Percentiles rank a stretch among this genome's conserved stretches.
Evolutionary conservation across 2,888 invertebrate species (phyloP).

Genomic region (Morpho helenor): DNA sequence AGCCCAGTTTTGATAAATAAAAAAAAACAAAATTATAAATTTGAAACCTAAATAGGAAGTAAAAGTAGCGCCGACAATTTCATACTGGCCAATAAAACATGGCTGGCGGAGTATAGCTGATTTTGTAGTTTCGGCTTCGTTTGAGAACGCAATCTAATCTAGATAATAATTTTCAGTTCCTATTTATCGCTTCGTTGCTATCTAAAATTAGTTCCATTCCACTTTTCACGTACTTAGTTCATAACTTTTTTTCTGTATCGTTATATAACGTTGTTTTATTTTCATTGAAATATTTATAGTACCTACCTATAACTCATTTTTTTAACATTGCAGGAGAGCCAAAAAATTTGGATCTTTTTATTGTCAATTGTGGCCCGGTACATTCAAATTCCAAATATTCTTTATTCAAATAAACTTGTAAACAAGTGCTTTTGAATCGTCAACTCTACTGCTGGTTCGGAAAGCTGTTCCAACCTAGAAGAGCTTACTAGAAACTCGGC

Average conservation of each 20-base stretch:
- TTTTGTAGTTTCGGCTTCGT: constrained; percentile 36
- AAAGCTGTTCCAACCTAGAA: too few relatives aligned
- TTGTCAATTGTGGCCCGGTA: too few relatives aligned
- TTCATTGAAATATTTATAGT: too few relatives aligned
- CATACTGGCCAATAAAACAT: neutral
- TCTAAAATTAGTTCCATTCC: constrained; percentile 31
- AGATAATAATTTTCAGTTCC: constrained; percentile 64
- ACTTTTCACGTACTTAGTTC: constrained; percentile 3
- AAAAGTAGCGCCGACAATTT: neutral
- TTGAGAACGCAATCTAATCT: constrained; percentile 57
- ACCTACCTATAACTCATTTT: too few relatives aligned
- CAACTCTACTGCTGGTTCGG: too few relatives aligned
- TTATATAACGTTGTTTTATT: too few relatives aligned
- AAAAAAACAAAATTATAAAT: neutral
- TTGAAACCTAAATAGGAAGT: neutral
- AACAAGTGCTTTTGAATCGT: too few relatives aligned
- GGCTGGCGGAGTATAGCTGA: constrained; percentile 29
- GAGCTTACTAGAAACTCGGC: too few relatives aligned
- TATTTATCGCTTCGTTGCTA: constrained; percentile 34
- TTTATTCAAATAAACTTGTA: too few relatives aligned
- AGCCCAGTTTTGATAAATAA: neutral
- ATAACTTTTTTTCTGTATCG: neutral
- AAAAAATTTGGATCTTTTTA: too few relatives aligned
- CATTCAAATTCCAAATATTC: too few relatives aligned
- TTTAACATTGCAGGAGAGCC: too few relatives aligned